Conservation (phyloP, 2,113 vertebrate genomes). For the Psittacara wagleri region DNA sequence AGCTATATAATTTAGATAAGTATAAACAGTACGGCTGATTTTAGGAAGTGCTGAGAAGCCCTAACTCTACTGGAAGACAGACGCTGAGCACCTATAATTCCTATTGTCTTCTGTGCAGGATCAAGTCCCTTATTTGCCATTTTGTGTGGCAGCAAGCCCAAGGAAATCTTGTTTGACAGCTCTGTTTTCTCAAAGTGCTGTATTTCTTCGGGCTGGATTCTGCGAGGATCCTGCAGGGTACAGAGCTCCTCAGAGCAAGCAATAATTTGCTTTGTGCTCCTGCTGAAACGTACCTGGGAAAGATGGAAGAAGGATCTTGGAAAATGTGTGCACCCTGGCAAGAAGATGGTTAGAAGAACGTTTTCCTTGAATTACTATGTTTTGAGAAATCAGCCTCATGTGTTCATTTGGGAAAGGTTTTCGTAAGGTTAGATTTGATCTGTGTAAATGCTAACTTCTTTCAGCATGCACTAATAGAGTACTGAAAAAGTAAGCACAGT, state of each 20-base stretch:
- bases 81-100: not conserved
- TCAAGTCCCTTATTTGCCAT: conserved; percentile 54
- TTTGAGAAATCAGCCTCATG: not conserved
- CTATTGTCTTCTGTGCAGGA: conserved; percentile 14
- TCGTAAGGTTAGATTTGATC: conserved; percentile 45
- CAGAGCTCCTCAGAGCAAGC: not conserved
- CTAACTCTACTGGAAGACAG: not conserved
- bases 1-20: not conserved
- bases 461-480: not conserved
- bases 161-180: conserved; percentile 55
- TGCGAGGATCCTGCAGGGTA: conserved; percentile 25
- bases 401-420: conserved; percentile 12
- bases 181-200: conserved; percentile 41
- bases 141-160: conserved; percentile 53
- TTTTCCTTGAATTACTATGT: not conserved
- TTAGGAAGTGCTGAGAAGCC: conserved; percentile 19
- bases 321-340: not conserved
- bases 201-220: conserved; percentile 27
- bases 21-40: not conserved
- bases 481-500: not conserved
- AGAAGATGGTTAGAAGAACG: not conserved
- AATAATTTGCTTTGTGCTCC: not conserved
- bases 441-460: conserved; percentile 57
- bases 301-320: not conserved
- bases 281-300: not conserved